A percentile compares a stretch with the other conserved stretches of the same genome.
Evolutionary conservation across 1,140 invertebrate species (phyloP).

Genomic region (Protaetia brevitarsis): DNA sequence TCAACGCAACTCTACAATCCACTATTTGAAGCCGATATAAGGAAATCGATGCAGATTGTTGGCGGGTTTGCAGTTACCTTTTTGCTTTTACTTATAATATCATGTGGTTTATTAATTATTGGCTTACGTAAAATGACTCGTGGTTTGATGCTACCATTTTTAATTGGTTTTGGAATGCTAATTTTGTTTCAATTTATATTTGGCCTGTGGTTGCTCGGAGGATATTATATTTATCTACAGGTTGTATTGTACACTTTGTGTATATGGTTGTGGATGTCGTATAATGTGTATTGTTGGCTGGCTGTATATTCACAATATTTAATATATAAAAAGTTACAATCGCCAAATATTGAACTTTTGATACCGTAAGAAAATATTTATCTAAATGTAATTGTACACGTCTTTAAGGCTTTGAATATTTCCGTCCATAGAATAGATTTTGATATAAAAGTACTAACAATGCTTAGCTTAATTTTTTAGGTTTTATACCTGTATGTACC

Average conservation of each 20-base stretch:
- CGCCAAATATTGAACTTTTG: slow-evolving; percentile 81
- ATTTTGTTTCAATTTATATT: slow-evolving; percentile 75
- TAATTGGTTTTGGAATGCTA: slow-evolving; percentile 65
- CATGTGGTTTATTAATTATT: slow-evolving; percentile 61
- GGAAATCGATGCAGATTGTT: slow-evolving; percentile 67
- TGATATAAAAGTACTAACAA: not conserved
- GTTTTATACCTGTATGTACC: too few species aligned
- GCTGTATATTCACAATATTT: slow-evolving; percentile 82
- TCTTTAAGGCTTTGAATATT: too few species aligned
- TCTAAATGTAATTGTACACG: not conserved
- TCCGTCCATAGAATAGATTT: not conserved
- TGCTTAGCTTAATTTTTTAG: too few species aligned
- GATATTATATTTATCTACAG: slow-evolving; percentile 87
- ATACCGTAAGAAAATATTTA: slow-evolving; percentile 54
- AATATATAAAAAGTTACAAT: slow-evolving; percentile 72
- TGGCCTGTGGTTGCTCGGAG: slow-evolving; percentile 78
- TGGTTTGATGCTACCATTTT: slow-evolving; percentile 78
- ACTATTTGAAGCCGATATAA: slow-evolving; percentile 80
- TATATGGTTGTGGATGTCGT: slow-evolving; percentile 76
- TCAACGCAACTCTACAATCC: slow-evolving; percentile 84
- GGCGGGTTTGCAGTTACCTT: slow-evolving; percentile 72
- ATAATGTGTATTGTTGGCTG: slow-evolving; percentile 86
- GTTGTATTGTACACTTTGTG: slow-evolving; percentile 70
- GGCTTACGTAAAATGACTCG: slow-evolving; percentile 64
- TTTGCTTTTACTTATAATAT: slow-evolving; percentile 64